These are phyloP conservation scores for Seladonia tumulorum DNA, from an alignment of 2,888 invertebrate species.

Conservation along the genomic window DNA sequence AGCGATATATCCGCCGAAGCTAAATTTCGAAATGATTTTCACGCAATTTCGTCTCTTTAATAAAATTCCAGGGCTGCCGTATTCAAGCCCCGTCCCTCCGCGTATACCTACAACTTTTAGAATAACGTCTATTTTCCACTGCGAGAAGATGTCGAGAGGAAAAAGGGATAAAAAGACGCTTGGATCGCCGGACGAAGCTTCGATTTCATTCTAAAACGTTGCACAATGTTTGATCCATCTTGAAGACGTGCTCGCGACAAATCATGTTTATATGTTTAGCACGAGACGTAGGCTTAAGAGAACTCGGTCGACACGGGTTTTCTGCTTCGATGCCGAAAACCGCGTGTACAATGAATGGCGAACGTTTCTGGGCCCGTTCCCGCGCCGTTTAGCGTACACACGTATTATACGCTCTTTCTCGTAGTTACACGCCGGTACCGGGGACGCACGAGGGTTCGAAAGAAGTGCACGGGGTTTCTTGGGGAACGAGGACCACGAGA, in stretches of 20 bases:
- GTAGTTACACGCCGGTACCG: not conserved
- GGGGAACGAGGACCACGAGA: not conserved
- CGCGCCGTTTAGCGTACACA: conserved; percentile 14
- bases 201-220: not conserved
- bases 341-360: not conserved
- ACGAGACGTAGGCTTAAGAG: conserved; percentile 19
- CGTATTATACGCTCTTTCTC: not conserved
- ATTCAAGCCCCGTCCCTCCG: too few relatives aligned
- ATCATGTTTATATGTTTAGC: not conserved
- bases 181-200: not conserved
- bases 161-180: not conserved
- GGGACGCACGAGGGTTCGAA: not conserved
- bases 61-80: not conserved
- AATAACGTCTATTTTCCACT: not conserved
- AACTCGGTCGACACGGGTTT: conserved; percentile 18
- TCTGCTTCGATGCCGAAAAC: not conserved
- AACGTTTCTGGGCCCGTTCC: not conserved
- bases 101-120: not conserved
- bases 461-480: not conserved
- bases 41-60: not conserved
- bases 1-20: not conserved
- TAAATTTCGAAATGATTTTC: not conserved
- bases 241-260: not conserved
- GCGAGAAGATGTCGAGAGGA: not conserved
- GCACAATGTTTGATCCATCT: not conserved